These are phyloP conservation scores for Vultur gryphus DNA, from an alignment of 2,797 vertebrate genomes.

Conservation along the genomic window DNA sequence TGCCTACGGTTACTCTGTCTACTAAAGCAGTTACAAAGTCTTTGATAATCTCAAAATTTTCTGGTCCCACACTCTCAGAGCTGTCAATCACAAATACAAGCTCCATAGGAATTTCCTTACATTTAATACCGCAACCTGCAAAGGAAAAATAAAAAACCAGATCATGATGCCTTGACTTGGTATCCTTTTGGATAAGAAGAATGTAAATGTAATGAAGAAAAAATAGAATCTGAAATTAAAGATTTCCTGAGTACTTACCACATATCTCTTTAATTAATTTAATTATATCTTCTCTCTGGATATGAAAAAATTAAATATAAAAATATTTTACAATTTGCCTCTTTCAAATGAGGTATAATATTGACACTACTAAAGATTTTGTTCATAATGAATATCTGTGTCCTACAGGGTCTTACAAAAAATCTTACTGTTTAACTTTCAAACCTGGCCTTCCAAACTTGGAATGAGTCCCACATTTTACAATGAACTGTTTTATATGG, in stretches of 20 bases:
- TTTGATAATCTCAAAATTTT: constrained; percentile 93
- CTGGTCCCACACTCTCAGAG: constrained; percentile 91
- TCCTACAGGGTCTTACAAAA: neutral
- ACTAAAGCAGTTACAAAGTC: constrained; percentile 89
- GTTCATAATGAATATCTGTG: neutral
- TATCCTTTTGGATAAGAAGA: neutral
- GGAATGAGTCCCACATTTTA: neutral
- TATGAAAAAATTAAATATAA: neutral
- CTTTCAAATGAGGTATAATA: neutral
- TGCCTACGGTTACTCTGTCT: constrained; percentile 86
- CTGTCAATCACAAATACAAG: constrained; percentile 94
- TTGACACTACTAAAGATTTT: neutral
- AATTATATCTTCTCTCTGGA: constrained; percentile 86
- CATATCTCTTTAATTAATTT: constrained; percentile 92
- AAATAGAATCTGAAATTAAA: neutral
- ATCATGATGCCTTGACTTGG: neutral
- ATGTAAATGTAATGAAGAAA: neutral
- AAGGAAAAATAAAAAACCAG: neutral
- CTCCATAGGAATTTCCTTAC: constrained; percentile 93
- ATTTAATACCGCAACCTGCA: constrained; percentile 89
- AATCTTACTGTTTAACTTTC: neutral
- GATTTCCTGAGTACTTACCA: constrained; percentile 76
- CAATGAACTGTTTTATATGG: neutral
- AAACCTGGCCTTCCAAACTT: neutral
- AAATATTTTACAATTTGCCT: neutral